Evolutionary conservation across 2,888 invertebrate genomes (phyloP).

Genomic region (Erynnis tages): DNA sequence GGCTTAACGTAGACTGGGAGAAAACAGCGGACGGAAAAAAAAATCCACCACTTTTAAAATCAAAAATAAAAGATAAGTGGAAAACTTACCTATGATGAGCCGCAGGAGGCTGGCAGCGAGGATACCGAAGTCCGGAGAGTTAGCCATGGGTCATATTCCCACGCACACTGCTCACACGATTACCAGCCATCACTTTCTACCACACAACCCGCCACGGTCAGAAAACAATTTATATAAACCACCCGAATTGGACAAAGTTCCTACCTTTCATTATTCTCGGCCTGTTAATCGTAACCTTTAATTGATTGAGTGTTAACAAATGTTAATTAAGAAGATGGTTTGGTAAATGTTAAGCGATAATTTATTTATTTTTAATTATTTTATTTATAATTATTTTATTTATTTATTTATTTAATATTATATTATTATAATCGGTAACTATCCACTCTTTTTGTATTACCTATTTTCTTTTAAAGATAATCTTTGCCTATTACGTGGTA

Average conservation of each 20-base stretch:
- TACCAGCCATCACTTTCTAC: conserved; percentile 61
- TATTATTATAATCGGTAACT: too few relatives aligned
- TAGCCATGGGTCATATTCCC: conserved; percentile 79
- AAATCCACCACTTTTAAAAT: background rate
- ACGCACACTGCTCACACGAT: conserved; percentile 52
- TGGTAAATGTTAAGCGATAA: background rate
- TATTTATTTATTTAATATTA: too few relatives aligned
- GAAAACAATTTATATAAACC: background rate
- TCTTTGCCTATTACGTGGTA: too few relatives aligned
- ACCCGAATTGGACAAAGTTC: background rate
- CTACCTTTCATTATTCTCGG: conserved; percentile 1
- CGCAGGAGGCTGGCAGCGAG: conserved; percentile 82
- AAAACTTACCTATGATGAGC: conserved; percentile 83
- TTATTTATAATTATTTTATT: too few relatives aligned
- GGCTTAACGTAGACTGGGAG: background rate
- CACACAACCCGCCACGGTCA: conserved; percentile 32
- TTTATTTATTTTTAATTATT: too few relatives aligned
- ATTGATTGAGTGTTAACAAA: background rate
- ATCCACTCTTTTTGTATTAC: too few relatives aligned
- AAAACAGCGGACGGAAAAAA: background rate
- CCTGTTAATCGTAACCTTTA: background rate
- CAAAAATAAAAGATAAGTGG: background rate
- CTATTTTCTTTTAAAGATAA: too few relatives aligned
- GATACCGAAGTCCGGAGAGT: conserved; percentile 81
- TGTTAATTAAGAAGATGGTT: background rate